These are phyloP conservation scores for Amyelois transitella DNA, from an alignment of 1,140 invertebrate species.

Conservation along the genomic window DNA sequence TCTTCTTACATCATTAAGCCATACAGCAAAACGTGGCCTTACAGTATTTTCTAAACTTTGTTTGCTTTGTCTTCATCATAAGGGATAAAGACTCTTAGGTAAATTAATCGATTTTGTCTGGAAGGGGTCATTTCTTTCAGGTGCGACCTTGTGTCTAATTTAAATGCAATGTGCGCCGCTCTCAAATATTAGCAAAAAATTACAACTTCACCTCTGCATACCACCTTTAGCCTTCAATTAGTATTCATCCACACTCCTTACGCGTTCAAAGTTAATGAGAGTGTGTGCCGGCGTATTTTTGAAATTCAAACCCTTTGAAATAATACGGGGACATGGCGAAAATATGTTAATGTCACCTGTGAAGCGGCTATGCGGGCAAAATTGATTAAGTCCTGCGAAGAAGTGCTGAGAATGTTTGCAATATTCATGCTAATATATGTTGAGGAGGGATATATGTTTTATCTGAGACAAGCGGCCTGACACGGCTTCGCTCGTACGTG, in stretches of 20 bases:
- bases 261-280: constrained; percentile 65
- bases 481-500: no score
- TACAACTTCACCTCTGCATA: constrained; percentile 21
- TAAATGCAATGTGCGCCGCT: background rate
- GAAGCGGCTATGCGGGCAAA: constrained; percentile 28
- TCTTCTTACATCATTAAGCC: no score
- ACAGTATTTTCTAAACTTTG: no score
- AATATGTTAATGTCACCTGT: constrained; percentile 56
- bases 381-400: constrained; percentile 31
- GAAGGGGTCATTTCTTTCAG: no score
- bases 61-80: no score
- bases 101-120: no score
- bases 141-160: no score
- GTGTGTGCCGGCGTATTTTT: constrained; percentile 59
- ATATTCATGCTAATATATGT: background rate
- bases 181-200: background rate
- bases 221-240: constrained; percentile 37
- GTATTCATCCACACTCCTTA: constrained; percentile 59
- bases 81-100: no score
- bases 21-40: no score
- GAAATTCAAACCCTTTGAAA: constrained; percentile 56
- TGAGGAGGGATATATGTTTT: background rate
- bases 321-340: constrained; percentile 33
- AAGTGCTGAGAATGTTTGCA: background rate
- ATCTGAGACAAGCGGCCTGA: no score